These are phyloP conservation scores for Sinocyclocheilus rhinocerous DNA, from an alignment of 2,113 vertebrate genomes.

Conservation along the genomic window DNA sequence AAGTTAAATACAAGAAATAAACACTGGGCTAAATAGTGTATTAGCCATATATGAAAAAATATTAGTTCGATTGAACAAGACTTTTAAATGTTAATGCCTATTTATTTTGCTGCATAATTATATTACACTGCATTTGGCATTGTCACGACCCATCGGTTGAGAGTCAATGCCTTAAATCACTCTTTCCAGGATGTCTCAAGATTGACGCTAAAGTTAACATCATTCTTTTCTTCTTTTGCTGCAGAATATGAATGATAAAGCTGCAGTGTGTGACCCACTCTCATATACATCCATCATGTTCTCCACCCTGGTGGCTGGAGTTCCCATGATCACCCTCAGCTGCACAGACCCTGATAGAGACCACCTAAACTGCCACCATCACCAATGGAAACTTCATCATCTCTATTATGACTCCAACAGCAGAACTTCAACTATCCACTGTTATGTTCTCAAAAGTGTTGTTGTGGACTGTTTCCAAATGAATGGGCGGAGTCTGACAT, in stretches of 20 bases:
- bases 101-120: not conserved
- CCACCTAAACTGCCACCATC: not conserved
- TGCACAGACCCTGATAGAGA: conserved; percentile 7
- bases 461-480: conserved; percentile 35
- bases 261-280: conserved; percentile 47
- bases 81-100: not conserved
- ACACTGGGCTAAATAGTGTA: not conserved
- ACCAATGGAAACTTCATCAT: conserved; percentile 32
- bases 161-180: conserved; percentile 30
- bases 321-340: conserved; percentile 35
- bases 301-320: conserved; percentile 7
- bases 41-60: not conserved
- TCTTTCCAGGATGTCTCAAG: not conserved
- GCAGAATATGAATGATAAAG: conserved; percentile 53
- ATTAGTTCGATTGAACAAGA: not conserved
- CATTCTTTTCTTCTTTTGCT: not conserved
- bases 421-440: not conserved
- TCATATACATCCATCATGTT: conserved; percentile 47
- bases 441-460: conserved; percentile 4
- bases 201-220: not conserved
- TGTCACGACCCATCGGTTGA: not conserved
- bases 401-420: not conserved
- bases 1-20: not conserved
- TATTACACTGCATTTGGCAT: not conserved
- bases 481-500: conserved; percentile 35